Conservation (phyloP, 2,113 vertebrate genomes). For the Limnothrissa miodon region DNA sequence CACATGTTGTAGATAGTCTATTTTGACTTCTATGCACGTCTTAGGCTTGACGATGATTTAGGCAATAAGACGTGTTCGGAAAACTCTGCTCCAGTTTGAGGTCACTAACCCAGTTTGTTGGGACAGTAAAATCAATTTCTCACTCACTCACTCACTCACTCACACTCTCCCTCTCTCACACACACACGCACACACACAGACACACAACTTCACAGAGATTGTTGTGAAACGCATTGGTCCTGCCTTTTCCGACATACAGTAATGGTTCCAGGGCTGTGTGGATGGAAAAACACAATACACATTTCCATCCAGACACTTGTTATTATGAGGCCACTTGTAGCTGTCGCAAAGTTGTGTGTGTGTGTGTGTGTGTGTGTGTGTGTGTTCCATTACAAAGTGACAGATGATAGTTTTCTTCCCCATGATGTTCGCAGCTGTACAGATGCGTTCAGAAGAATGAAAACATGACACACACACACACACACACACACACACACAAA, state of each 20-base stretch:
- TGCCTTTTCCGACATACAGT: neutral
- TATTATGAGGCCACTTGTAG: neutral
- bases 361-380: neutral
- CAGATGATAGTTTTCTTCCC: neutral
- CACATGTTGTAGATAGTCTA: neutral
- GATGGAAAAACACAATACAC: neutral
- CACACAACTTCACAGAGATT: too few relatives aligned
- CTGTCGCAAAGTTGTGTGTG: neutral
- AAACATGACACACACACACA: neutral
- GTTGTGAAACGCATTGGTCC: neutral
- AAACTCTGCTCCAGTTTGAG: neutral
- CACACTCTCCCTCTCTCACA: neutral
- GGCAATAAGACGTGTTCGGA: neutral
- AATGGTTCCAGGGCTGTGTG: neutral
- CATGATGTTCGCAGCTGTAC: neutral
- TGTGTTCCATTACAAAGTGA: neutral
- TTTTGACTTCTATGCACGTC: neutral
- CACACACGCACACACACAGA: constrained; percentile 2
- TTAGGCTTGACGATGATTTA: neutral
- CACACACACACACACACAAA: constrained; percentile 4
- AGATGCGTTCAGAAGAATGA: neutral
- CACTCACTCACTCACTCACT: too few relatives aligned
- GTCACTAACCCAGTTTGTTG: neutral
- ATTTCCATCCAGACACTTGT: neutral
- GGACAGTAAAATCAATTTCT: too few relatives aligned